Base-by-base conservation (phyloP, 2,888 invertebrate species). In the Xestia xanthographa region DNA sequence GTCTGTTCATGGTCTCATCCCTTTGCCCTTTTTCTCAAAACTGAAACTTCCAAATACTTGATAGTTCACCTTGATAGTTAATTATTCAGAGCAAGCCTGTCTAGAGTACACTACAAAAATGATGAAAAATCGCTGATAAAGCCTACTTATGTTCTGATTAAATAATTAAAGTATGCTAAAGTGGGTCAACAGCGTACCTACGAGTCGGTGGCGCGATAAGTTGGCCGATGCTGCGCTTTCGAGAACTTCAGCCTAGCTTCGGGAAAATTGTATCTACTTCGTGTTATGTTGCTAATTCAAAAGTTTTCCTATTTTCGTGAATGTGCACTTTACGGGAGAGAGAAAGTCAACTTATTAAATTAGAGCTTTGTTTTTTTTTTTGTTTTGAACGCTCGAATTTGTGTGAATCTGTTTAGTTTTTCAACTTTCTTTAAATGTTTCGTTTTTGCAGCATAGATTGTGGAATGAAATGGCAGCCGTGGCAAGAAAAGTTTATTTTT, bases 131-230 rank as follows among this genome's bases (percentile, higher is more conserved):
- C 38, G 60, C 60, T 26, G 56, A 77, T 63, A 45, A 26, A 48
- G 53, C 50, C 56, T 79, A 69, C 67, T 77, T 81, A 76, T 71
- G 67, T 77, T 69, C 48, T 50, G 68, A 77, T 76, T 53, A 63
- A 79, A 78, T 80, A 71, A 80, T 86, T 85, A 83, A 86, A 87
- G 79, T 81, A 78, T 74, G 66, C 65, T 62, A 79, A 92, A 92
- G 85, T 92, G 83, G 92, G 92, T 91, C 92, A 91, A 90, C 83
- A 88, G 86, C 87, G 62, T 68, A 85, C 79, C 87, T 87, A 86
- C 73, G 84, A 77, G 71, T 80, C 76, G 79, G 84, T 83, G 88
- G 81, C 86, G 83, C 85, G 89, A 89, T 87, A 90, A 91, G 87
- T 90, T 88, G 79, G 86, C 86, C 79, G 86, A 88, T 87, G 86